Base-by-base conservation (phyloP, 1,140 invertebrate species). In the Oreohelix idahoensis region DNA sequence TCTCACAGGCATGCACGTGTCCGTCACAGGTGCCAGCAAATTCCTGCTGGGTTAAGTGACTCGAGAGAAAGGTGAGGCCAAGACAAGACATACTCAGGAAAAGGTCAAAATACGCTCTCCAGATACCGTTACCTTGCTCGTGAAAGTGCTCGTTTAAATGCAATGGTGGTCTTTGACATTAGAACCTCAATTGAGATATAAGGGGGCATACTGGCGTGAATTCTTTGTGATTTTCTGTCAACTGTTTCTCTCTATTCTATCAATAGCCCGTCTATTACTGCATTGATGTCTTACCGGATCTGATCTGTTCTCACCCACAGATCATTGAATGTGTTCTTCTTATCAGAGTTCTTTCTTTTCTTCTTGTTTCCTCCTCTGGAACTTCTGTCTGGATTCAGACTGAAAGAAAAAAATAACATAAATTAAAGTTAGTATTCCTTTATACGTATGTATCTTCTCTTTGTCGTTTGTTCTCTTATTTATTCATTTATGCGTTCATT, bases 281-380 rank as follows among this genome's bases (percentile, higher is more conserved):
- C 42, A 58, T 15, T 63, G 32, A 29, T 23, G 35, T 73, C 26
- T 66, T 69, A 77, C 58, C 53, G 13, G 39, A 84, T 42, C 17
- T 79, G 49, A 71, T 89, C 89, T 83, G 88, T 88, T 51, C 86
- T 83, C 32, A 90, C 86, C 89, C 89, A 90, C 23, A 90, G 83
- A 80, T 90, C 89, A 86, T 90, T 90, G 77, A 90, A 90, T n/a
- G 89, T 89, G 71, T 89, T 90, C 73, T 86, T 80, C 42, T 81
- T 84, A 38, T 63, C 78, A 53, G 75, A 79, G 32, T 85, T 87
- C 38, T 89, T 87, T 23, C 39, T 86, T 89, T 73, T 83, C 85
- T 49, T 85, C 69, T 35, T 70, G 36, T 81, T 87, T 84, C 69
- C 76, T 77, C 69, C 83, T 84, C 79, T 75, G 38, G 36, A 70